Base-by-base conservation (phyloP, 2,113 vertebrate species). In the Tringa solitaria region DNA sequence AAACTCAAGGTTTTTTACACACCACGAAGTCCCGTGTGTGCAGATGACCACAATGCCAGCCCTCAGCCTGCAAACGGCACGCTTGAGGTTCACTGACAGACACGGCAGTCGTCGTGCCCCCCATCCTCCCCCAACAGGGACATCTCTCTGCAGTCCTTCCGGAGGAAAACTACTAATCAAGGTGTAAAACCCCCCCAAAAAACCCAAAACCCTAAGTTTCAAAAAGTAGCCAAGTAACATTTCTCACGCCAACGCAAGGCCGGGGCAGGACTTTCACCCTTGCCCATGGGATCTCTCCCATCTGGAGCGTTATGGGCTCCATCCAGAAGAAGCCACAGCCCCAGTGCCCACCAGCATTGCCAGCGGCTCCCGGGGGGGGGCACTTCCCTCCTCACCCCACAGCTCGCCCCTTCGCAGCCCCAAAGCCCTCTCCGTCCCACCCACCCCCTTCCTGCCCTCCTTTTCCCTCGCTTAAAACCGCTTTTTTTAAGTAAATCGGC, bases 31-130 rank as follows among this genome's bases (percentile, higher is more conserved):
- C 35, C 59, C n/a, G 59, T 19, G 1, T 2, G 14, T 14, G 67
- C 75, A 43, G 46, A 10, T 0, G 1, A 33, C 27, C 51, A 6
- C 22, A 24, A 4, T 1, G 6, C 21, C 5, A 9, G 3, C 7
- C 12, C 35, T 41, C 12, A 63, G 57, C 18, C 32, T 21, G 0
- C 0, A 11, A 28, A 19, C 4, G 4, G 53, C 51, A 45, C 2
- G 3, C 4, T 2, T 10, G 35, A 24, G 37, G 18, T 23, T 32
- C 51, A 5, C 15, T 10, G 9, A 14, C 18, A 63, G 74, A 37
- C 46, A 9, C 3, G 1, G 27, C 33, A 33, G 21, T 1, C n/a
- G 46, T 9, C 46, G 21, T 48, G 43, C 56, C 13, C 20, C 33
- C 56, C 56, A 8, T n/a, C n/a, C n/a, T n/a, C 13, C 57, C 23